These are phyloP conservation scores for Harlomillsia oculata DNA, from an alignment of 1,140 invertebrate species.

Conservation along the genomic window DNA sequence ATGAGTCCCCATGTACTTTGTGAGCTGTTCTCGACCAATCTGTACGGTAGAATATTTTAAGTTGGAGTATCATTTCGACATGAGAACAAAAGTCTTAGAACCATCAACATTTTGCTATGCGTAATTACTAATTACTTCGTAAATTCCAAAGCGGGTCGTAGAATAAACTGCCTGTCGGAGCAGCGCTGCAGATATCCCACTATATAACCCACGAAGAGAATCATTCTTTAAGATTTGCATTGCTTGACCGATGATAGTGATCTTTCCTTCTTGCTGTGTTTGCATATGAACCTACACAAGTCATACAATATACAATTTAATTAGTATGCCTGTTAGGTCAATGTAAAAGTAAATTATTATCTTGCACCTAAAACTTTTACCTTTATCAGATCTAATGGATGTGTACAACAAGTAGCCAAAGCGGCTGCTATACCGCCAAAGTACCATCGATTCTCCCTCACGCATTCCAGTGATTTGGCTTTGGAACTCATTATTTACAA, in stretches of 20 bases:
- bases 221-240: constrained; percentile 64
- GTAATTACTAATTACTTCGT: constrained; percentile 65
- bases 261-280: constrained; percentile 81
- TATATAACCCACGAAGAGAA: constrained; percentile 85
- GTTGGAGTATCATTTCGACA: too few relatives aligned
- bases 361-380: constrained; percentile 41
- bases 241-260: constrained; percentile 60
- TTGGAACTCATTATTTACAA: too few relatives aligned
- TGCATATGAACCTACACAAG: constrained; percentile 85
- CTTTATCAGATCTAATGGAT: constrained; percentile 95
- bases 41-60: neutral
- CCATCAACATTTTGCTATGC: too few relatives aligned
- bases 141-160: constrained; percentile 91
- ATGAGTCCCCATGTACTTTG: neutral
- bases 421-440: constrained; percentile 91
- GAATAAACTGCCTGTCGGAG: constrained; percentile 93
- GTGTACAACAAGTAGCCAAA: constrained; percentile 87
- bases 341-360: neutral
- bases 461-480: too few relatives aligned
- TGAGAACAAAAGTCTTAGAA: too few relatives aligned
- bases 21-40: neutral
- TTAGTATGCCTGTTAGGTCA: neutral
- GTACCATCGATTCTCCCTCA: too few relatives aligned
- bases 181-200: constrained; percentile 90
- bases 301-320: too few relatives aligned